These are phyloP conservation scores for Enteromius radiatus DNA, from an alignment of 2,797 vertebrate genomes.

Conservation along the genomic window DNA sequence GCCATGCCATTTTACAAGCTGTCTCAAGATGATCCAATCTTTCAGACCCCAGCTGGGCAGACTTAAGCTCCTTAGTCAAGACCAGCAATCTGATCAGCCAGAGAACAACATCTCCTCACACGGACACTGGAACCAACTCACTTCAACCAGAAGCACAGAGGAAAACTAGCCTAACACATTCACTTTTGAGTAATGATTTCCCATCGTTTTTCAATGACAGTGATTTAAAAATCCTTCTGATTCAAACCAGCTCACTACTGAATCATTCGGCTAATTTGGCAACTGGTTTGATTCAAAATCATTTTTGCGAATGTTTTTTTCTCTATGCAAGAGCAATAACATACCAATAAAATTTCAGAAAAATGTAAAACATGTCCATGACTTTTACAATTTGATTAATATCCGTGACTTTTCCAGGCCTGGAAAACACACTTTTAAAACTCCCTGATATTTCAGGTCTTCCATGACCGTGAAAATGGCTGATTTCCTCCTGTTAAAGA, in stretches of 20 bases:
- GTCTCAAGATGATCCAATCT: constrained; percentile 39
- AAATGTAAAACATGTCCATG: not conserved
- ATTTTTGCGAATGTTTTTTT: not conserved
- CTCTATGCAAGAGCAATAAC: not conserved
- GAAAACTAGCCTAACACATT: not conserved
- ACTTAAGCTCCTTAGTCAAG: constrained; percentile 20
- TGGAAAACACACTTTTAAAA: constrained; percentile 18
- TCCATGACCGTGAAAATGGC: constrained; percentile 8
- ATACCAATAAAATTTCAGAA: not conserved
- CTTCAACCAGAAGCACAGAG: not conserved
- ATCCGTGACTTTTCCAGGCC: constrained; percentile 1
- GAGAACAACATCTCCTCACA: constrained; percentile 34
- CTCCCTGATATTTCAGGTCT: constrained; percentile 23
- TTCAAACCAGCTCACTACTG: not conserved
- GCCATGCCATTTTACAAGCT: constrained; percentile 45
- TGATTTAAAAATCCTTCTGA: not conserved
- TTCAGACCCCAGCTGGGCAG: constrained; percentile 23
- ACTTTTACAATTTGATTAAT: constrained; percentile 22
- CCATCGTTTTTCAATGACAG: not conserved
- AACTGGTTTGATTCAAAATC: not conserved
- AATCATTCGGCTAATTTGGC: not conserved
- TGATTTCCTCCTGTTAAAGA: constrained; percentile 10
- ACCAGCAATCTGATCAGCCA: constrained; percentile 24
- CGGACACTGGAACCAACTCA: not conserved
- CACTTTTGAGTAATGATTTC: not conserved